A percentile compares a stretch with the other conserved stretches of the same genome.
Evolutionary conservation across 2,888 invertebrate species (phyloP).

Genomic region (Xanthorhoe designata): DNA sequence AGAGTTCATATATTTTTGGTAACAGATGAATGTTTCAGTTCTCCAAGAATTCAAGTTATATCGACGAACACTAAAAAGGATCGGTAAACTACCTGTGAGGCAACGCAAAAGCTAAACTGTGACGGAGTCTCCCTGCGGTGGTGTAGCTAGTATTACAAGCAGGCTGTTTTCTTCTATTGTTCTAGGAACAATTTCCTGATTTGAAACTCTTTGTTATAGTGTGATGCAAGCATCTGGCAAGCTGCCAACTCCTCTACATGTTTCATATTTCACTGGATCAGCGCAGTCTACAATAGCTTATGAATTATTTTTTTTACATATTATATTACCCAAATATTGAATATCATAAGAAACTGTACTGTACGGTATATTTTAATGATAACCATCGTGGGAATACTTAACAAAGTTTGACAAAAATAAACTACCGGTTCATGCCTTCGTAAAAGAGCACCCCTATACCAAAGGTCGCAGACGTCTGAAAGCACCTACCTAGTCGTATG

Average conservation of each 20-base stretch:
- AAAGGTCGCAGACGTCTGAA: slow-evolving; percentile 16
- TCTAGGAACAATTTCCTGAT: slow-evolving; percentile 78
- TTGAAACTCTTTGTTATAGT: slow-evolving; percentile 79
- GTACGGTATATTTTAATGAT: not conserved
- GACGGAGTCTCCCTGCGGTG: slow-evolving; percentile 48
- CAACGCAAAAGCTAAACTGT: slow-evolving; percentile 4
- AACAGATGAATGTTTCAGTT: not conserved
- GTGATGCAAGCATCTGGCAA: slow-evolving; percentile 78
- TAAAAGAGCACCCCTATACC: slow-evolving; percentile 20
- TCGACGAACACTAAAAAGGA: not conserved
- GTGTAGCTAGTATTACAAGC: slow-evolving; percentile 56
- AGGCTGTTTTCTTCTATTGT: slow-evolving; percentile 72
- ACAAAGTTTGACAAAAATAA: slow-evolving; percentile 27
- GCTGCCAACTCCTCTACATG: slow-evolving; percentile 73
- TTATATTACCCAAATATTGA: slow-evolving; percentile 19
- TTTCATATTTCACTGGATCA: slow-evolving; percentile 82
- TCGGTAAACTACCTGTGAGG: slow-evolving; percentile 16
- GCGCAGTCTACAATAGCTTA: slow-evolving; percentile 69
- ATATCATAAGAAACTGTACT: slow-evolving; percentile 9
- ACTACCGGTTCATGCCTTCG: slow-evolving; percentile 23
- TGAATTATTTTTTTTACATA: slow-evolving; percentile 50
- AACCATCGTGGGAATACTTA: slow-evolving; percentile 22
- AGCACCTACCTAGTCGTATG: slow-evolving; percentile 3
- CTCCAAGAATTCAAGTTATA: not conserved
- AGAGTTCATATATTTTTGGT: not conserved